Base-by-base conservation (phyloP, 2,113 vertebrate species). In the Callithrix jacchus region DNA sequence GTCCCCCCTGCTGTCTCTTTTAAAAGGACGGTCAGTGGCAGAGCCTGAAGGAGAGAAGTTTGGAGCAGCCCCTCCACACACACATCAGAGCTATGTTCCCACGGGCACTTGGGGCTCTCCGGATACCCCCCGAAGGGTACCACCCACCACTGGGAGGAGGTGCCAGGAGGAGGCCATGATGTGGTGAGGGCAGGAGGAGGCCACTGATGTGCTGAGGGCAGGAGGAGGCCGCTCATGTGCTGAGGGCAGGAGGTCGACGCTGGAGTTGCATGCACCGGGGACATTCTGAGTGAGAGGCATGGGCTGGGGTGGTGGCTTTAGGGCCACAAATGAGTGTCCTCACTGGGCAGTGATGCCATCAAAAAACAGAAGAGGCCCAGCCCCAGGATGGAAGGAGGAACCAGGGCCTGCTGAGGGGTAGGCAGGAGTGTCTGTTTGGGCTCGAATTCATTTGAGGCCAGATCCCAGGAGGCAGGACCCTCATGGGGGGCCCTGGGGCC, bases 251-350 rank as follows among this genome's bases (percentile, higher is more conserved):
- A 9, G 52, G 54, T 3, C 2, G 13, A 20, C 0, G 2, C 21
- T 14, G 32, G 21, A 35, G 30, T 0, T 1, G 27, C 9, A 21
- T 4, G 42, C 45, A 4, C 1, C 1, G 1, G 49, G 56, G 21
- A 7, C 30, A 11, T 17, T 54, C 56, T 32, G 12, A 20, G 11
- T 6, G 42, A 3, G 56, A 45, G 23, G 20, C 21, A 49, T 11
- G 47, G 77, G n/a, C 54, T 16, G 5, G 30, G 9, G 45, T 0
- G 70, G 66, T 40, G 77, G 16, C 52, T 30, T 70, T 21, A 27
- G 13, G 49, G 56, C 47, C 37, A 21, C 16, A 35, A 14, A 18
- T 6, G 35, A 20, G 21, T 4, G 47, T 32, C 37, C 20, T 37
- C 3, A 5, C 3, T 3, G 8, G 49, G 66, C 54, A 68, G 35